These are phyloP conservation scores for Apocrypta bakeri DNA, from an alignment of 1,140 invertebrate genomes.

Conservation along the genomic window DNA sequence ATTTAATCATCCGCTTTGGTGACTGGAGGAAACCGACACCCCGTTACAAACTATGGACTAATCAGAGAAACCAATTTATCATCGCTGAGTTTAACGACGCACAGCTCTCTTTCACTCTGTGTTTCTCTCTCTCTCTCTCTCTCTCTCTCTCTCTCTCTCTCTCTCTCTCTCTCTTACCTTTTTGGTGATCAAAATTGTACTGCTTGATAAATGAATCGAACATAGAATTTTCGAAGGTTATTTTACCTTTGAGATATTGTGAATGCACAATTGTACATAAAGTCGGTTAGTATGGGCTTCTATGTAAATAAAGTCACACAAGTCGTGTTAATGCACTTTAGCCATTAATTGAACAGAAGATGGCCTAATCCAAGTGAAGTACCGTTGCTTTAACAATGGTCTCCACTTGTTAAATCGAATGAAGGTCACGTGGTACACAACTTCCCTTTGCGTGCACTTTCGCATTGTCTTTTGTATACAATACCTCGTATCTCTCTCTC, in stretches of 20 bases:
- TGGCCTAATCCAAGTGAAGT: background rate
- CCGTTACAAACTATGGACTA: slow-evolving; percentile 17
- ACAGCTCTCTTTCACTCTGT: too few relatives aligned
- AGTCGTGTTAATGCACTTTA: background rate
- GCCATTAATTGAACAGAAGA: slow-evolving; percentile 35
- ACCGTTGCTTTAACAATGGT: slow-evolving; percentile 31
- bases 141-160: background rate
- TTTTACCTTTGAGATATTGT: too few relatives aligned
- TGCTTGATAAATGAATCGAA: background rate
- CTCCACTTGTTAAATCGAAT: slow-evolving; percentile 38
- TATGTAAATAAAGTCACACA: background rate
- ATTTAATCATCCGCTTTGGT: slow-evolving; percentile 38
- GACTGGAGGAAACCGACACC: slow-evolving; percentile 39
- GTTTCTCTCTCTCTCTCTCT: background rate
- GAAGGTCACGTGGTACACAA: slow-evolving; percentile 28
- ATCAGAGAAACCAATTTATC: slow-evolving; percentile 39
- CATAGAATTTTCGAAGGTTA: background rate
- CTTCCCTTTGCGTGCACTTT: slow-evolving; percentile 7
- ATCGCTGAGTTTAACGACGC: background rate
- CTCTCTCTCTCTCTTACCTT: slow-evolving; percentile 7
- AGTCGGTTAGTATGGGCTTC: too few relatives aligned
- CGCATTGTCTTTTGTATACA: slow-evolving; percentile 41
- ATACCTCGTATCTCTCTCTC: slow-evolving; percentile 12
- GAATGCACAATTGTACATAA: too few relatives aligned
- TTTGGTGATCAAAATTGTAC: background rate